Conservation (phyloP, 2,797 vertebrate genomes). For the Iguana delicatissima region DNA sequence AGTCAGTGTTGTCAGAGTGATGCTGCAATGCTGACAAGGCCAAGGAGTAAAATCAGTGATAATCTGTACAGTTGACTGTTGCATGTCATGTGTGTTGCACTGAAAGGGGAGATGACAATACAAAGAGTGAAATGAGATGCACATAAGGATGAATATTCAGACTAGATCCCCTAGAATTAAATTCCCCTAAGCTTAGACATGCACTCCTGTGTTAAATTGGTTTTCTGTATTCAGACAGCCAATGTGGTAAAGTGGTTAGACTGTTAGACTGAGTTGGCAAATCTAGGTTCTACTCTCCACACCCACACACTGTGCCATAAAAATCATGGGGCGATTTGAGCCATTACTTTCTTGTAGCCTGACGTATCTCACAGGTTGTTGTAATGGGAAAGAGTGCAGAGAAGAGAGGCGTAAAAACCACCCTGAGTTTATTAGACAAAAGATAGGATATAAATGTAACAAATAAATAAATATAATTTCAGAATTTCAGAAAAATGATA, state of each 20-base stretch:
- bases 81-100: no score
- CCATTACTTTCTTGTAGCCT: background rate
- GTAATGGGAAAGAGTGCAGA: background rate
- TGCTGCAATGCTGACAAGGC: background rate
- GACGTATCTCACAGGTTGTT: background rate
- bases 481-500: background rate
- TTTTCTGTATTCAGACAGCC: background rate
- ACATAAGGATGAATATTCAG: background rate
- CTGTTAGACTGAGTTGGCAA: background rate
- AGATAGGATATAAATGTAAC: background rate
- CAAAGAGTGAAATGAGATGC: background rate
- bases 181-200: background rate
- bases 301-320: background rate
- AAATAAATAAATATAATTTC: background rate
- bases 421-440: background rate
- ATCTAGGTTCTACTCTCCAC: background rate
- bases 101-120: background rate
- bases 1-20: background rate
- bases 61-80: background rate
- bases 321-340: background rate
- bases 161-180: background rate
- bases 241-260: background rate
- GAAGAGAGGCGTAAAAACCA: background rate
- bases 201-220: background rate
- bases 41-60: background rate